phyloP scores from a whole-genome alignment of 2,888 invertebrate species.

The Macaria notata region DNA sequence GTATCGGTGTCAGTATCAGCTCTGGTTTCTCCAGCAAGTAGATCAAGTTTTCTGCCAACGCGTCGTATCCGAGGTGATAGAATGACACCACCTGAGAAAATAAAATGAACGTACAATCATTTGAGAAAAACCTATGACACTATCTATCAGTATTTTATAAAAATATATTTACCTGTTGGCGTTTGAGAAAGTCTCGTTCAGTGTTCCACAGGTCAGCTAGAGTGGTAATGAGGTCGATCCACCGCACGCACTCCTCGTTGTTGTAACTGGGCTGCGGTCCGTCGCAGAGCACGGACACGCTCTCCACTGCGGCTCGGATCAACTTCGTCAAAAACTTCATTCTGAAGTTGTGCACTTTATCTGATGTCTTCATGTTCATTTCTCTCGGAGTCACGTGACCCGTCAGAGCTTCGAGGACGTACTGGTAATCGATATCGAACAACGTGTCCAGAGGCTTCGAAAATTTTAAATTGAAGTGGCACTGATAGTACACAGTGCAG shows the following conservation, averaged over 20 bases:
- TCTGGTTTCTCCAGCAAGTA: conserved; percentile 86
- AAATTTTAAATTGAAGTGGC: conserved; percentile 88
- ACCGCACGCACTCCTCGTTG: conserved; percentile 72
- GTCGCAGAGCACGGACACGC: conserved; percentile 82
- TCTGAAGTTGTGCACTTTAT: conserved; percentile 86
- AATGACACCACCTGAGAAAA: conserved; percentile 78
- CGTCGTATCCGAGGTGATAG: conserved; percentile 84
- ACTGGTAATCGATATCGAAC: conserved; percentile 88
- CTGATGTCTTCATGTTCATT: conserved; percentile 84
- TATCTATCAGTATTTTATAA: too few relatives aligned
- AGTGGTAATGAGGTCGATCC: conserved; percentile 88
- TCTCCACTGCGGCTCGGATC: conserved; percentile 88
- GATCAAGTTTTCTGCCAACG: conserved; percentile 83
- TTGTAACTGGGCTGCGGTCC: conserved; percentile 69
- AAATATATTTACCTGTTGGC: conserved; percentile 86
- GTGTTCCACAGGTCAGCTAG: conserved; percentile 90
- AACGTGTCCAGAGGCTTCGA: conserved; percentile 87
- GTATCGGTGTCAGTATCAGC: conserved; percentile 85
- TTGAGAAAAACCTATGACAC: too few relatives aligned
- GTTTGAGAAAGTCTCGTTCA: conserved; percentile 86
- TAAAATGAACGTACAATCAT: conserved; percentile 1
- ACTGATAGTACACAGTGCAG: conserved; percentile 89
- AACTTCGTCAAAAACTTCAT: conserved; percentile 88
- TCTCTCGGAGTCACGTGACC: conserved; percentile 72
- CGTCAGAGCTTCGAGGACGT: conserved; percentile 77